These are phyloP conservation scores for Conus ventricosus DNA, from an alignment of 1,140 invertebrate species.

Conservation along the genomic window DNA sequence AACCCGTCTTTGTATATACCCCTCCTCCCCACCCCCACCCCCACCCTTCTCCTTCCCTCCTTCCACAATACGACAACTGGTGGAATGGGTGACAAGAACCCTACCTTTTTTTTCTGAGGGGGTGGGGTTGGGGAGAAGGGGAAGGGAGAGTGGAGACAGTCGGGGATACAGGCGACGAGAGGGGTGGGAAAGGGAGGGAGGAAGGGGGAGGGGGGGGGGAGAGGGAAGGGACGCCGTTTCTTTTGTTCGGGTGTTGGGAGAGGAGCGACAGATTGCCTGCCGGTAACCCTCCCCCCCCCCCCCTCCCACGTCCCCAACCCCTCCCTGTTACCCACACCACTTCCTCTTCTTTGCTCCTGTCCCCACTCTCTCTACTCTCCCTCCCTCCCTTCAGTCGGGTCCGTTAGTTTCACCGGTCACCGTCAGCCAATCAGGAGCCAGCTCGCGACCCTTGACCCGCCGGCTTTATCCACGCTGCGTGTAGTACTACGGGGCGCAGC, in stretches of 20 bases:
- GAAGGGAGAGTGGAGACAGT: neutral
- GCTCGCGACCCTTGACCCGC: neutral
- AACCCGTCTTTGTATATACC: neutral
- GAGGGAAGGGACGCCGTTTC: neutral
- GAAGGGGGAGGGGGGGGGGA: neutral
- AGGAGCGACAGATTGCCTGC: neutral
- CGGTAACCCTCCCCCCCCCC: neutral
- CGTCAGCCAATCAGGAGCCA: neutral
- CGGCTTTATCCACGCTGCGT: neutral
- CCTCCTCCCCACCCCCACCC: neutral
- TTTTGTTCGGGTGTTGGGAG: neutral
- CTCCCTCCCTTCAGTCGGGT: neutral
- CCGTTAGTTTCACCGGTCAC: conserved; percentile 5
- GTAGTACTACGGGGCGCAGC: neutral
- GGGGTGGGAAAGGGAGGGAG: neutral
- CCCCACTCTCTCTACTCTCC: too few species aligned
- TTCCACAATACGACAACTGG: neutral
- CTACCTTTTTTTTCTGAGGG: neutral
- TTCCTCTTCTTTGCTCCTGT: too few species aligned
- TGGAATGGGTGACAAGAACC: neutral
- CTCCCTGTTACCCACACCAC: too few species aligned
- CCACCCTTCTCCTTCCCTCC: too few species aligned
- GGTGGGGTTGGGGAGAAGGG: neutral
- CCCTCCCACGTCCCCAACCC: neutral
- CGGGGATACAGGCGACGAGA: neutral